phyloP scores from a whole-genome alignment of 92 coral and sea anemone species.

The Porites evermanni region DNA sequence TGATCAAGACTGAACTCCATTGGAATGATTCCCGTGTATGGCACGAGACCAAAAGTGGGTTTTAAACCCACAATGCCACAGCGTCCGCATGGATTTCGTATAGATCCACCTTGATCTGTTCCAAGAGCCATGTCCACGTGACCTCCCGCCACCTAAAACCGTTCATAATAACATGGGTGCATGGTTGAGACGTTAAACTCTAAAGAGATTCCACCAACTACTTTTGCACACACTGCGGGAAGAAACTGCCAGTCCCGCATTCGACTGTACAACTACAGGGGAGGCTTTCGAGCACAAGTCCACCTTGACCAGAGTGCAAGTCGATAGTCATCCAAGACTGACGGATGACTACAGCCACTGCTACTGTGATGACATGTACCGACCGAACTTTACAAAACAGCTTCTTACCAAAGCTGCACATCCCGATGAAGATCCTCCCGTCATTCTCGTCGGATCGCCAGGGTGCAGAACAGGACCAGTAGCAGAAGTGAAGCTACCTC shows the following conservation, averaged over 20 bases:
- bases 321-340: too few species aligned
- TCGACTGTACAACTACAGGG: too few species aligned
- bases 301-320: too few species aligned
- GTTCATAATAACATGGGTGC: not conserved
- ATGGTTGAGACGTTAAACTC: not conserved
- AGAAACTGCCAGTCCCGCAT: too few species aligned
- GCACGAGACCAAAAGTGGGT: conserved; percentile 78
- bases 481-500: conserved; percentile 72
- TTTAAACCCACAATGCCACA: conserved; percentile 87
- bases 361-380: too few species aligned
- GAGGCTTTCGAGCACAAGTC: too few species aligned
- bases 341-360: too few species aligned
- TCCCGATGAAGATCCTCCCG: conserved; percentile 81
- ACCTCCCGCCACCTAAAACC: conserved; percentile 64
- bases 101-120: conserved; percentile 82
- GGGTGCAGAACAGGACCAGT: conserved; percentile 79
- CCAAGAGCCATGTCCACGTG: conserved; percentile 85
- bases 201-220: not conserved
- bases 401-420: conserved; percentile 75
- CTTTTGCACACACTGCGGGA: not conserved
- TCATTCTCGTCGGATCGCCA: conserved; percentile 48
- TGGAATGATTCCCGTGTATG: conserved; percentile 70
- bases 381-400: not conserved
- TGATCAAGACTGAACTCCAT: conserved; percentile 69
- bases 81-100: conserved; percentile 68